Base-by-base conservation (phyloP, 1,140 invertebrate genomes). In the Leptinotarsa texana region DNA sequence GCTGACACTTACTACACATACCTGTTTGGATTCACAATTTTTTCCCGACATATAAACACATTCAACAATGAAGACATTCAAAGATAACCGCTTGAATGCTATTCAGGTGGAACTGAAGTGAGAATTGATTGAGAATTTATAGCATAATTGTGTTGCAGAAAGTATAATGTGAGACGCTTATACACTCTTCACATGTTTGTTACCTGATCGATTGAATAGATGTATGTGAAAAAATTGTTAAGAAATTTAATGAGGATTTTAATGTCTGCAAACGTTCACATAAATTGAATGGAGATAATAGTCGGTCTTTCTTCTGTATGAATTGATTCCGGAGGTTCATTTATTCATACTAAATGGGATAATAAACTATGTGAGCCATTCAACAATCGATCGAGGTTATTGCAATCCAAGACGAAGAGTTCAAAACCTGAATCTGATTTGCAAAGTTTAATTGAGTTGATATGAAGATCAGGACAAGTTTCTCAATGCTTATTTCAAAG, bases 41-140 rank as follows among this genome's bases (percentile, higher is more conserved):
- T 57, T 57, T 18, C 6, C 13, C 51, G n/a, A 57, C 51, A 57
- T 57, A 18, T 57, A 17, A 13, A 57, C 51, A 57, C 51, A 57
- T 57, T 17, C 51, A 57, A 57, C 17, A 57, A 57, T 57, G 51
- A 57, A 57, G 51, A 57, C 51, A 57, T 57, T 57, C 51, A 18
- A 57, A 57, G 51, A 57, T 57, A 57, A 57, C 15, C n/a, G n/a
- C 51, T 57, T 57, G 51, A 57, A 57, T 57, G 51, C 51, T 57
- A 57, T 57, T 57, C 51, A 57, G n/a, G 51, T 18, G 51, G 51
- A 57, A 57, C n/a, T 57, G 51, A 57, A 57, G 51, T 57, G 51
- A 57, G 51, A 57, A 57, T 57, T 57, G 51, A 57, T 57, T 15
- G 15, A 15, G 51, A n/a, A 57, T 57, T 57, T 57, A 57, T 57